These are phyloP conservation scores for Enoplosus armatus DNA, from an alignment of 2,797 vertebrate genomes.

Conservation along the genomic window DNA sequence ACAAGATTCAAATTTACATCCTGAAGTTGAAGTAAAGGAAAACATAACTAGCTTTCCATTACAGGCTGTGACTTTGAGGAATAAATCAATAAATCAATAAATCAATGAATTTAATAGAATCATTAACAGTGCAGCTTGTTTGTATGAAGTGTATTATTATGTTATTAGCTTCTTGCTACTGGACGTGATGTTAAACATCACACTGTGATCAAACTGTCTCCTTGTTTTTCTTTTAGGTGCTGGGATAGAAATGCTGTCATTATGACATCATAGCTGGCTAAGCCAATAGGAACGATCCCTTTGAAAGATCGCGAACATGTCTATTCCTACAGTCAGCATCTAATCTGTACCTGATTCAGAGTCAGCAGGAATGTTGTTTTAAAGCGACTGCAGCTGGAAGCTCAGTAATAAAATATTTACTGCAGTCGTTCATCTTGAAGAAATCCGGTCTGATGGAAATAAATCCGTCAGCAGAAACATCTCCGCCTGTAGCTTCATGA, in stretches of 20 bases:
- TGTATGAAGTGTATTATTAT: neutral
- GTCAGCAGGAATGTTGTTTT: constrained; percentile 54
- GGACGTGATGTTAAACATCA: neutral
- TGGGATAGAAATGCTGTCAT: constrained; percentile 37
- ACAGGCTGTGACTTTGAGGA: neutral
- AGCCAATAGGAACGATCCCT: constrained; percentile 57
- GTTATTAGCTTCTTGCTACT: neutral
- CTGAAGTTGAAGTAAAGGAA: neutral
- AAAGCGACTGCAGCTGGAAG: constrained; percentile 23
- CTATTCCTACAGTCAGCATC: neutral
- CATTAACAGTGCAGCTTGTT: neutral
- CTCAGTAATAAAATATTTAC: neutral
- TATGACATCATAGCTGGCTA: constrained; percentile 67
- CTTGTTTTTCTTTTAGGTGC: constrained; percentile 31
- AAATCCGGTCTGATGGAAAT: neutral
- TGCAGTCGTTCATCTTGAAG: neutral
- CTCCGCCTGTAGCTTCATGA: neutral
- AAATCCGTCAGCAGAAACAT: neutral
- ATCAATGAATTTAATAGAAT: neutral
- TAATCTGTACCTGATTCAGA: constrained; percentile 15
- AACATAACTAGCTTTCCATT: neutral
- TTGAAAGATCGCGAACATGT: neutral
- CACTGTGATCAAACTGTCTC: constrained; percentile 39
- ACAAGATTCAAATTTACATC: neutral
- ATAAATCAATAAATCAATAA: neutral